Conservation (phyloP, 2,888 invertebrate species). For the Rotaria macrura region DNA sequence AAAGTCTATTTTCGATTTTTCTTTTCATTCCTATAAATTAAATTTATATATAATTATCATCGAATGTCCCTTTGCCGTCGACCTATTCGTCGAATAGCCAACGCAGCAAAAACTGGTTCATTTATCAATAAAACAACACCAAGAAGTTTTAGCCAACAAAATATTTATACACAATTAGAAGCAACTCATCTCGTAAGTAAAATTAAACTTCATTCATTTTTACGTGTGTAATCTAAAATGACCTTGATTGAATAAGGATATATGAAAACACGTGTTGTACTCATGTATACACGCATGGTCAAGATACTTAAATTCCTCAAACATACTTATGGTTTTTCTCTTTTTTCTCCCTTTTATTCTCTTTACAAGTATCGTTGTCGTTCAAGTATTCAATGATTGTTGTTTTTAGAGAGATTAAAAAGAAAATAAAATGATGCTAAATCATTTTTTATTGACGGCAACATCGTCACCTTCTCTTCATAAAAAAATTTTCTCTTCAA, state of each 20-base stretch:
- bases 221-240: background rate
- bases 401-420: background rate
- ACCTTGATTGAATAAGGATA: background rate
- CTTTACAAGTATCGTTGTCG: background rate
- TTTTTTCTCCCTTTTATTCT: background rate
- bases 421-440: background rate
- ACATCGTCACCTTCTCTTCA: background rate
- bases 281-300: background rate
- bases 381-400: background rate
- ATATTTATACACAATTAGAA: background rate
- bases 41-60: background rate
- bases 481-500: background rate
- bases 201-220: background rate
- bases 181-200: background rate
- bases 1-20: background rate
- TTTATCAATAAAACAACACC: background rate
- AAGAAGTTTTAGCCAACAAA: background rate
- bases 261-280: background rate
- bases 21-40: background rate
- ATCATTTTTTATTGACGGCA: background rate
- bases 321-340: background rate
- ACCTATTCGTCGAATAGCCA: background rate
- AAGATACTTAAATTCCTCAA: background rate
- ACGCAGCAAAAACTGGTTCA: background rate
- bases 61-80: constrained; percentile 8